A percentile compares a stretch with the other conserved stretches of the same genome.
phyloP scores from a whole-genome alignment of 2,888 invertebrate species.

The Polyommatus iphigenia region DNA sequence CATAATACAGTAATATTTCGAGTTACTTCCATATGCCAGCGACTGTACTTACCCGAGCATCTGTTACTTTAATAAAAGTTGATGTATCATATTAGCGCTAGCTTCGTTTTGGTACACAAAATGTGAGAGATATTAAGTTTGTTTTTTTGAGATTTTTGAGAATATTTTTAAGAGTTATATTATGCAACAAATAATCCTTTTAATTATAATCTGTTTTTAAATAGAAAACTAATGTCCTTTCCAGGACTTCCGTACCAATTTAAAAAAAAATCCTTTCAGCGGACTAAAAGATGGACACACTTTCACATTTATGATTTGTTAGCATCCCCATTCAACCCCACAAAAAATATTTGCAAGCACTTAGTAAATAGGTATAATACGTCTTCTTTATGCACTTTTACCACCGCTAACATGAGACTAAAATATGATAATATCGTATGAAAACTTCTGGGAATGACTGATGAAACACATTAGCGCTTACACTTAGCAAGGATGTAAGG shows the following conservation, averaged over 20 bases:
- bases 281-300: too few relatives aligned
- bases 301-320: too few relatives aligned
- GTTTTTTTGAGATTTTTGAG: background rate
- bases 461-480: slow-evolving; percentile 70
- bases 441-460: slow-evolving; percentile 65
- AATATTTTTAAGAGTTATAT: too few relatives aligned
- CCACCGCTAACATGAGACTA: slow-evolving; percentile 2
- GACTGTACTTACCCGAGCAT: slow-evolving; percentile 26
- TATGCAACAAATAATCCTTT: too few relatives aligned
- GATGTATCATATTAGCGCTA: slow-evolving; percentile 29
- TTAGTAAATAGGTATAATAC: slow-evolving; percentile 30
- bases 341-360: slow-evolving; percentile 55
- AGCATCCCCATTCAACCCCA: too few relatives aligned
- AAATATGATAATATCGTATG: slow-evolving; percentile 27
- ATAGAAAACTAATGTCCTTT: too few relatives aligned
- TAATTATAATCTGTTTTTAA: too few relatives aligned
- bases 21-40: background rate
- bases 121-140: background rate
- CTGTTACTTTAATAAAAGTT: slow-evolving; percentile 31
- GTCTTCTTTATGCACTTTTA: background rate
- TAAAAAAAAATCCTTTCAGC: too few relatives aligned
- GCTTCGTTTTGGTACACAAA: slow-evolving; percentile 4
- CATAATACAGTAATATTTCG: background rate
- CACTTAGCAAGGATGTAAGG: slow-evolving; percentile 64
- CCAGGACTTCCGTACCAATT: too few relatives aligned